These are phyloP conservation scores for Dallia pectoralis DNA, from an alignment of 2,797 vertebrate species.

Conservation along the genomic window DNA sequence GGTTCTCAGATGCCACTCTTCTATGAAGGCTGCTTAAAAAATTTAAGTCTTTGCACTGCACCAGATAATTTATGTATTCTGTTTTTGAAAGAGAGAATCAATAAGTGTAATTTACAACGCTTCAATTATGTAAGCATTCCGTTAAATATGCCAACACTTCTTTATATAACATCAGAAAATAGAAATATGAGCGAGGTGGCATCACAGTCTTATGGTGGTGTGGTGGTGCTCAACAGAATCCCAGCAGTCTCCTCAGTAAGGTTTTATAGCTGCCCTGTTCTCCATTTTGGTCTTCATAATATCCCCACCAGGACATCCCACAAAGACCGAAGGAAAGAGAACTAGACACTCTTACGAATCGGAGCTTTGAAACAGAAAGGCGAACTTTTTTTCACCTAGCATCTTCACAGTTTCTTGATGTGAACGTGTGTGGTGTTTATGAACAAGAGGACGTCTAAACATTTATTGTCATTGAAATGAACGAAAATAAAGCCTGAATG, in stretches of 20 bases:
- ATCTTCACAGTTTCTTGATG: no score
- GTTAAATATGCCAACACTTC: conserved; percentile 59
- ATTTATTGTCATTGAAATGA: background rate
- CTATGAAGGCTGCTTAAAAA: conserved; percentile 68
- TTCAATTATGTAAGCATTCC: conserved; percentile 46
- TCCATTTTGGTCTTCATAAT: no score
- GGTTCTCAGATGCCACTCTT: conserved; percentile 55
- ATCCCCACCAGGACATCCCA: no score
- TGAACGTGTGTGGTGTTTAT: no score
- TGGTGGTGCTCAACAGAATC: background rate
- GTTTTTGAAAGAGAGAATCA: conserved; percentile 58
- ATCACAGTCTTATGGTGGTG: conserved; percentile 33
- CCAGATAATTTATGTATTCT: conserved; percentile 63
- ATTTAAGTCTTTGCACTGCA: conserved; percentile 75
- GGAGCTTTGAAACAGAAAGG: no score
- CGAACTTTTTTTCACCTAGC: no score
- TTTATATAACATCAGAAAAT: conserved; percentile 53
- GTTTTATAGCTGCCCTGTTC: background rate
- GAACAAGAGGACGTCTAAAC: background rate
- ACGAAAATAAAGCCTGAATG: background rate
- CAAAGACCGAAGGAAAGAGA: no score
- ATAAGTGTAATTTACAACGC: conserved; percentile 66
- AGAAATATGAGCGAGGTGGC: conserved; percentile 25
- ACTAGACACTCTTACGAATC: no score
- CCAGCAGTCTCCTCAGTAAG: background rate